Percentiles rank a stretch among this genome's conserved stretches.
phyloP scores from a whole-genome alignment of 2,113 vertebrate genomes.

The Recurvirostra avosetta region DNA sequence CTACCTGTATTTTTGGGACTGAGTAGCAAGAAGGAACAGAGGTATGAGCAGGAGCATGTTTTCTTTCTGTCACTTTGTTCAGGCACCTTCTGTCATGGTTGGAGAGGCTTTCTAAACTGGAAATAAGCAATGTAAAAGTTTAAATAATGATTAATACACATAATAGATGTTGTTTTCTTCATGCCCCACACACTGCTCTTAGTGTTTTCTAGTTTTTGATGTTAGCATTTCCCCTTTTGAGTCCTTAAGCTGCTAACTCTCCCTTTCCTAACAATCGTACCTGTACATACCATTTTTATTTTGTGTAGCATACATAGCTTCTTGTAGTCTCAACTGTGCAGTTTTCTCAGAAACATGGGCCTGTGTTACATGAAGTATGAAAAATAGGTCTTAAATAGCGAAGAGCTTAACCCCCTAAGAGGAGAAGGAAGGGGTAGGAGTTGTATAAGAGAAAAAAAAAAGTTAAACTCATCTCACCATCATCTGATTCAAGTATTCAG shows the following conservation, averaged over 20 bases:
- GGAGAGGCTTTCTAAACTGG: neutral
- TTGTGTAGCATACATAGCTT: neutral
- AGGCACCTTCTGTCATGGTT: neutral
- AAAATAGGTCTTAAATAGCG: neutral
- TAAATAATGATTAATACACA: neutral
- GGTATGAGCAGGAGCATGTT: neutral
- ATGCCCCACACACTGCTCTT: neutral
- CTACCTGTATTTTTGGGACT: neutral
- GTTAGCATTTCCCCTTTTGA: neutral
- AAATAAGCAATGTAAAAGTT: neutral
- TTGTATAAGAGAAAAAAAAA: neutral
- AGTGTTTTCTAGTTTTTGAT: neutral
- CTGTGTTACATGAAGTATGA: neutral
- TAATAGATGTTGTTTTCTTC: neutral
- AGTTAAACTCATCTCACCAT: neutral
- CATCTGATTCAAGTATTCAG: neutral
- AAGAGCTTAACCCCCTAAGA: neutral
- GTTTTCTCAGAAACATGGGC: neutral
- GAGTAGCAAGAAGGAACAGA: neutral
- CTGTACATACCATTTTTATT: neutral
- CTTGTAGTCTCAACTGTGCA: neutral
- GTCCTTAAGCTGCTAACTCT: neutral
- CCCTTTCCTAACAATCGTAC: neutral
- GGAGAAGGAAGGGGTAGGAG: neutral
- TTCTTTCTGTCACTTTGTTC: neutral